Base-by-base conservation (phyloP, 1,140 invertebrate genomes). In the Trichogramma pretiosum region DNA sequence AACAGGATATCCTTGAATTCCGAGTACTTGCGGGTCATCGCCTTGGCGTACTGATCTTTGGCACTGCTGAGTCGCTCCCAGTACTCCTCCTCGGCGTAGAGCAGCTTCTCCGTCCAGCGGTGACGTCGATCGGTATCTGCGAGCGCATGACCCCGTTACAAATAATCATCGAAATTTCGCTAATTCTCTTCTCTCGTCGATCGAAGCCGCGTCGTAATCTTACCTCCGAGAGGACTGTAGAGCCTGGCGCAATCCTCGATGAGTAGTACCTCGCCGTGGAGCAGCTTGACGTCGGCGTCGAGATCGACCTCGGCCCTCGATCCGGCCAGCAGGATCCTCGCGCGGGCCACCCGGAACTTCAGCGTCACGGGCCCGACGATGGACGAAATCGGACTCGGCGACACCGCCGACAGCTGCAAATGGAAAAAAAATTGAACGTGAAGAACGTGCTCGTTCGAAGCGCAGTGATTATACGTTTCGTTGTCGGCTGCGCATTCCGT, bases 251-350 rank as follows among this genome's bases (percentile, higher is more conserved):
- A 71, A 50, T 77, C 74, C 58, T 81, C 77, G 41, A 79, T 70
- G 11, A 81, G 69, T n/a, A 80, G 55, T 3, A 80, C 73, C 58
- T 82, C 79, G 3, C 78, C 78, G 54, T 79, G 76, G 40, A 80
- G 58, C 1, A 74, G 67, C 14, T 68, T 59, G 7, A 78, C 76
- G 24, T 75, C 73, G 4, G 78, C 75, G 19, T 67, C 76, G 53
- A 65, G 74, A 54, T 80, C 76, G 16, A 80, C 74, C 33, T 77
- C 75, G 34, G 80, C 78, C 56, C 77, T 75, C 2, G 79, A 81
- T 7, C 79, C 79, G 17, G 78, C 78, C 19, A 83, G 73, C 44
- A 79, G 49, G 48, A 71, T 48, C 56, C 64, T 59, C 14, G 68
- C 64, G 32, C 64, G 60, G 50, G 64, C 68, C 23, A 71, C 65